Base-by-base conservation (phyloP, 1,140 invertebrate genomes). In the Lasioglossum baleicum region DNA sequence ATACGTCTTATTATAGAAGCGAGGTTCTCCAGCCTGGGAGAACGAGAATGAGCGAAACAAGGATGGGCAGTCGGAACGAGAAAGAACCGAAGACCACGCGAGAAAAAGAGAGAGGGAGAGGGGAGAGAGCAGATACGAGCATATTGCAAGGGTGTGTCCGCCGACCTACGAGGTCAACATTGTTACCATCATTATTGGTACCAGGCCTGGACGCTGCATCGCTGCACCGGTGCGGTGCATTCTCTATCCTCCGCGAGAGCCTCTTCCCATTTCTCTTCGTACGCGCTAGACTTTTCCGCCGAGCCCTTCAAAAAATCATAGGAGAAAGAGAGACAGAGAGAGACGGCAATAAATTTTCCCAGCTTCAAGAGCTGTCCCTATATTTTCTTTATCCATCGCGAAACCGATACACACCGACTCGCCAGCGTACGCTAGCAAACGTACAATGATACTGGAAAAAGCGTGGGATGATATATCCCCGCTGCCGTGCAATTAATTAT, bases 121-220 rank as follows among this genome's bases (percentile, higher is more conserved):
- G 35, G 51, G 60, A 31, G n/a, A 31, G 31, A 60, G 66, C 51
- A 82, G 67, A 77, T 76, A 76, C 63, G 75, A 81, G 80, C 72
- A 86, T 82, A 82, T 88, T 71, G 75, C 86, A 67, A 82, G 76
- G 79, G 80, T 83, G 81, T 81, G 83, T 83, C 82, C 17, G 61
- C 60, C 76, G 86, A 88, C 81, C 81, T 72, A 48, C 75, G 81
- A 79, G 88, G 86, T 90, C 89, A 90, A 88, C 83, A 87, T 90
- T 89, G 89, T 88, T 89, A 88, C 87, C 84, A 88, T 90, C 86
- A 82, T 89, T 90, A 90, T 86, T 84, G 86, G 69, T 85, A 82
- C 65, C 35, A 65, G 31, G 56, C 58, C 83, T 63, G 71, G 64
- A 78, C 67, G n/a, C 40, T n/a, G 31, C 51, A 51, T 13, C 13